These are phyloP conservation scores for Saguinus imperator DNA, from an alignment of 2,113 vertebrate genomes.

Conservation along the genomic window DNA sequence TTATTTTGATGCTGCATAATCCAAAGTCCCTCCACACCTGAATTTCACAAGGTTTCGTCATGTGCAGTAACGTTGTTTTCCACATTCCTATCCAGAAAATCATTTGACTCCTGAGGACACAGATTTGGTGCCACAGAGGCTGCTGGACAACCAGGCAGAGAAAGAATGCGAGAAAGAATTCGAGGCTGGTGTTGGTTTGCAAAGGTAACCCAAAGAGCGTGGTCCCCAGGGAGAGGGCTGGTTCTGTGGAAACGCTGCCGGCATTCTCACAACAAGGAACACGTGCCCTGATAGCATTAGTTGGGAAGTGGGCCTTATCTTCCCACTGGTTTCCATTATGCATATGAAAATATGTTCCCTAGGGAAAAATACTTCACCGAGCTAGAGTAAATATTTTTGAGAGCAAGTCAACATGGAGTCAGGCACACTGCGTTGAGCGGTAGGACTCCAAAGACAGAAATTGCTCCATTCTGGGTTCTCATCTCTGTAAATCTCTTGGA, in stretches of 20 bases:
- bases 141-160: background rate
- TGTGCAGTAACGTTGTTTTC: background rate
- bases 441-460: background rate
- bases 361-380: background rate
- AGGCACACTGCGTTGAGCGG: background rate
- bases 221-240: background rate
- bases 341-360: background rate
- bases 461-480: accelerated
- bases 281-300: accelerated
- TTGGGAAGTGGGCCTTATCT: accelerated
- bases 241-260: accelerated
- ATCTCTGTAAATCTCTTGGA: background rate
- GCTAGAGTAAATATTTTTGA: background rate
- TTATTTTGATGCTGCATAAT: background rate
- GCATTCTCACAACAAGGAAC: accelerated
- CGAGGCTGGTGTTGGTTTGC: background rate
- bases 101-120: accelerated
- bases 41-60: background rate
- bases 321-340: background rate
- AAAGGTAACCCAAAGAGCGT: background rate
- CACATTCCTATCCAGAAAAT: constrained; percentile 14
- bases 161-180: accelerated
- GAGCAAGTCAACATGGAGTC: background rate
- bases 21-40: background rate
- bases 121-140: background rate